Evolutionary conservation across 2,113 vertebrate species (phyloP).

Genomic region (Mirounga angustirostris): DNA sequence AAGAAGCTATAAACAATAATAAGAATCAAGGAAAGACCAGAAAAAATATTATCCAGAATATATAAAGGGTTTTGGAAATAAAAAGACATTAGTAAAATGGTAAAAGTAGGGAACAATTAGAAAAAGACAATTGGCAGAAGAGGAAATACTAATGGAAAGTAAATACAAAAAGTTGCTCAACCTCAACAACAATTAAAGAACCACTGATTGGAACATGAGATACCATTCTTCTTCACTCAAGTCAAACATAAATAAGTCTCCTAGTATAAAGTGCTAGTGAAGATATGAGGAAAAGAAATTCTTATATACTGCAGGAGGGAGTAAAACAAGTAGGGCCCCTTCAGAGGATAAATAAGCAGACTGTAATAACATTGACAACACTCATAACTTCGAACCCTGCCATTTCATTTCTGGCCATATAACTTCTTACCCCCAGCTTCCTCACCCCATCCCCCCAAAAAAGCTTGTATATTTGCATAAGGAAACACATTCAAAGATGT

Average conservation of each 20-base stretch:
- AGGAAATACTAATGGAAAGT: not conserved
- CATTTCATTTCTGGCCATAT: not conserved
- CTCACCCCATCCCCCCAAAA: not conserved
- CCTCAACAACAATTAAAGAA: not conserved
- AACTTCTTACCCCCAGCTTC: not conserved
- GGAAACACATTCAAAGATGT: not conserved
- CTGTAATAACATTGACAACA: not conserved
- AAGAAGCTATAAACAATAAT: not conserved
- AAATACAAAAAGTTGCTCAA: not conserved
- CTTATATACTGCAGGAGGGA: not conserved
- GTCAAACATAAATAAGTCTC: not conserved
- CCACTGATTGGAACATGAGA: not conserved
- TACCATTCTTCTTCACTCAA: not conserved
- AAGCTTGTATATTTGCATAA: not conserved
- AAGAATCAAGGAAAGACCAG: not conserved
- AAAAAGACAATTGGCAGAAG: not conserved
- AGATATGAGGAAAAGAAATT: not conserved
- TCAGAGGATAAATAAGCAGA: not conserved
- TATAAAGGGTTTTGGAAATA: not conserved
- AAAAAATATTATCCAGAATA: not conserved
- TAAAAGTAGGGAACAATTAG: not conserved
- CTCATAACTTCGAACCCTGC: not conserved
- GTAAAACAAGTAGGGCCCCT: not conserved
- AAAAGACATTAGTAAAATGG: not conserved
- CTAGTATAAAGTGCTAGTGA: not conserved